Evolutionary conservation across 2,797 vertebrate genomes (phyloP).

Genomic region (Philypnodon macrostomus): DNA sequence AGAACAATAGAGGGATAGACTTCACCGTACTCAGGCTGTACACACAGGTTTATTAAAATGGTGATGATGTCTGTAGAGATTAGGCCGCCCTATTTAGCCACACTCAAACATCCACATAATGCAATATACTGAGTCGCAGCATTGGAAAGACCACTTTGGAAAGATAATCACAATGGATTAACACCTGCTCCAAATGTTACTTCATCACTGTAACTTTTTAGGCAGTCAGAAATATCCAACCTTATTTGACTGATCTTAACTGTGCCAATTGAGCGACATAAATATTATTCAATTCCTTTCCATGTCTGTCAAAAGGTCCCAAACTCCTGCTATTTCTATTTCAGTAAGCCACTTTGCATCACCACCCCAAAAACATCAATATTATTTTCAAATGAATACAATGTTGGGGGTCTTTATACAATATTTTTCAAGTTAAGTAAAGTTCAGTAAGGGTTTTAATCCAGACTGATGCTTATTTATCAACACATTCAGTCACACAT

Average conservation of each 20-base stretch:
- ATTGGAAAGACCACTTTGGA: not conserved
- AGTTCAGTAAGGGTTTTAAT: too few relatives aligned
- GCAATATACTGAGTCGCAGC: constrained; percentile 12
- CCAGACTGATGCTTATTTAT: constrained; percentile 20
- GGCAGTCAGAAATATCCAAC: too few relatives aligned
- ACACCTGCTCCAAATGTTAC: constrained; percentile 1
- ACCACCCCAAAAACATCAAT: not conserved
- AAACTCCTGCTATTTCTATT: too few relatives aligned
- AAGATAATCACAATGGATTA: not conserved
- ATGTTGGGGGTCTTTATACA: too few relatives aligned
- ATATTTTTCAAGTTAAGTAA: too few relatives aligned
- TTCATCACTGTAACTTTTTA: not conserved
- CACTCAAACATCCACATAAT: constrained; percentile 30
- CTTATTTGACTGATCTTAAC: too few relatives aligned
- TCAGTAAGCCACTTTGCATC: too few relatives aligned
- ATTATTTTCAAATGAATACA: too few relatives aligned
- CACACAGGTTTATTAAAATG: constrained; percentile 45
- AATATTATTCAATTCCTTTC: not conserved
- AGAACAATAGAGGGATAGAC: constrained; percentile 58
- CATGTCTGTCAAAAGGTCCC: too few relatives aligned
- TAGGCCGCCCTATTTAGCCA: constrained; percentile 58
- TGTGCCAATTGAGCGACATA: not conserved
- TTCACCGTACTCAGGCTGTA: constrained; percentile 41
- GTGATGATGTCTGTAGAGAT: constrained; percentile 65
- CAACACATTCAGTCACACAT: constrained; percentile 12